phyloP scores from a whole-genome alignment of 1,140 invertebrate species.

The Aphelenchoides avenae region DNA sequence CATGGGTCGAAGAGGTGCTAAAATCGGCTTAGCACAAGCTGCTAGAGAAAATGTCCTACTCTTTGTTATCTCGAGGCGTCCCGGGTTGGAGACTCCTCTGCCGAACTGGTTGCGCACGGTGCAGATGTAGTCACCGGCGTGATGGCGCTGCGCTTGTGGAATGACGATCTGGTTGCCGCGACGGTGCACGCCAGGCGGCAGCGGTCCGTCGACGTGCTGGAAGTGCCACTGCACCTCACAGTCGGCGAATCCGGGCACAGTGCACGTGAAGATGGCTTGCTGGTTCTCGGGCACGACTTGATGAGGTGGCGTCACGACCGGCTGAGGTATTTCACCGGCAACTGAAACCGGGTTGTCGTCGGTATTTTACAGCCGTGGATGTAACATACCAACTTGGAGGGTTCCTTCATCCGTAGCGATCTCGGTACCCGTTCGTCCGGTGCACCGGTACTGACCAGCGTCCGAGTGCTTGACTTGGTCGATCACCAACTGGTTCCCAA shows the following conservation, averaged over 20 bases:
- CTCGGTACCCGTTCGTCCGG: slow-evolving; percentile 26
- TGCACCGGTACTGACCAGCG: slow-evolving; percentile 52
- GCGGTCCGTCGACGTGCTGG: slow-evolving; percentile 48
- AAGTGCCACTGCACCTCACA: slow-evolving; percentile 59
- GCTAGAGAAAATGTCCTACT: slow-evolving; percentile 26
- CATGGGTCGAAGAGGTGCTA: slow-evolving; percentile 40
- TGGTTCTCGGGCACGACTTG: slow-evolving; percentile 52
- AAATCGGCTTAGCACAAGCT: too few relatives aligned
- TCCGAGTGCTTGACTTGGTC: slow-evolving; percentile 41
- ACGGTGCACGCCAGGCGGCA: slow-evolving; percentile 52
- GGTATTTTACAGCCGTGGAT: not conserved
- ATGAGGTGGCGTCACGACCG: slow-evolving; percentile 55
- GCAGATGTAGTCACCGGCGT: slow-evolving; percentile 57
- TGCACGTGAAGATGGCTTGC: slow-evolving; percentile 51
- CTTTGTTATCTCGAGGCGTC: slow-evolving; percentile 48
- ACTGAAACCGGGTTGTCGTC: too few relatives aligned
- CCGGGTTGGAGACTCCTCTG: slow-evolving; percentile 50
- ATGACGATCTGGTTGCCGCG: slow-evolving; percentile 55
- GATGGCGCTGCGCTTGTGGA: slow-evolving; percentile 42
- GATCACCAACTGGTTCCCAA: slow-evolving; percentile 43
- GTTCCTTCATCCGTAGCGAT: slow-evolving; percentile 52
- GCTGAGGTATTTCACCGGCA: slow-evolving; percentile 45
- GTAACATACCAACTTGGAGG: slow-evolving; percentile 21
- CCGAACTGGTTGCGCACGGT: slow-evolving; percentile 50
- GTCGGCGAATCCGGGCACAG: slow-evolving; percentile 54